Conservation (phyloP, 2,113 vertebrate species). For the Oxygymnocypris stewartii region DNA sequence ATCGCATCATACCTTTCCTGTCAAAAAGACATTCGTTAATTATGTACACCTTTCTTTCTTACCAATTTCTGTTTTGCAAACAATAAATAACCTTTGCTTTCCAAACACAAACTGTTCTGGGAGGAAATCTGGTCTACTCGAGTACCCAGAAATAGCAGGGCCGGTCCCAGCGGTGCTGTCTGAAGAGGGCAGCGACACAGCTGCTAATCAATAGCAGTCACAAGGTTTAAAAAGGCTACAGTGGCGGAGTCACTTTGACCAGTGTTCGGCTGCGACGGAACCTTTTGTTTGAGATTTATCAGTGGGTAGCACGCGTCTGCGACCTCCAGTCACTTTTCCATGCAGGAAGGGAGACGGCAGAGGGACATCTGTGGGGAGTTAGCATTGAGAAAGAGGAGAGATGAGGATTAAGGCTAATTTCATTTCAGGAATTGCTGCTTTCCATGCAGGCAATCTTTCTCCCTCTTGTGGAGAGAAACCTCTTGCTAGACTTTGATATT, state of each 20-base stretch:
- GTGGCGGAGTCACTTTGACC: background rate
- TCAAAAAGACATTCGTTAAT: background rate
- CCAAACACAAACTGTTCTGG: background rate
- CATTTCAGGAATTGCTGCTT: conserved; percentile 11
- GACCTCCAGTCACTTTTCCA: conserved; percentile 25
- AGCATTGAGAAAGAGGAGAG: background rate
- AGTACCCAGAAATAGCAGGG: conserved; percentile 31
- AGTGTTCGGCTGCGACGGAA: background rate
- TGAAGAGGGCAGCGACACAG: conserved; percentile 16
- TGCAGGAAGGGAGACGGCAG: background rate
- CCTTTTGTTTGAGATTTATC: conserved; percentile 34
- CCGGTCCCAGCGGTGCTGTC: conserved; percentile 9
- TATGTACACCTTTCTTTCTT: conserved; percentile 18
- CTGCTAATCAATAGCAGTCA: conserved; percentile 39
- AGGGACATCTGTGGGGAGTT: conserved; percentile 42
- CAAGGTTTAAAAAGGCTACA: conserved; percentile 26
- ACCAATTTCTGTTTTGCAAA: background rate
- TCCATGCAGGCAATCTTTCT: conserved; percentile 18
- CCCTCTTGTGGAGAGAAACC: conserved; percentile 28
- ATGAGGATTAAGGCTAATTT: conserved; percentile 27
- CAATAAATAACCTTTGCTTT: conserved; percentile 34
- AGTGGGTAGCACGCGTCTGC: conserved; percentile 1
- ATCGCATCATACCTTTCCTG: background rate
- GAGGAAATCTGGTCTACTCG: conserved; percentile 13
- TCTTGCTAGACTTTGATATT: background rate